Evolutionary conservation across 2,888 invertebrate species (phyloP).

Genomic region (Argyra leucocephala): DNA sequence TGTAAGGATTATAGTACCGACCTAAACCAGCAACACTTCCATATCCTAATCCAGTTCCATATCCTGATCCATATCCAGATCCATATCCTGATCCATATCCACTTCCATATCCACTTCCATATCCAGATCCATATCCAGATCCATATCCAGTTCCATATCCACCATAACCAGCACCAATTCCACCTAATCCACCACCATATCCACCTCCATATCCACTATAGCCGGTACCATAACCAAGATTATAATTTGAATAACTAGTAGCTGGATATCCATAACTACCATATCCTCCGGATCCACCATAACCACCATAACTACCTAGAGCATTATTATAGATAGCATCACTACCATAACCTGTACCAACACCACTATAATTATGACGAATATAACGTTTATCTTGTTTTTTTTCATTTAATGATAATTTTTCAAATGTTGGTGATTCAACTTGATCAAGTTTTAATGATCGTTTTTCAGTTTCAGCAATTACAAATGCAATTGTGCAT

Average conservation of each 20-base stretch:
- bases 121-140: neutral
- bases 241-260: neutral
- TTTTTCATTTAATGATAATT: conserved; percentile 1
- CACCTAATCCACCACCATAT: neutral
- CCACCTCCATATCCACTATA: neutral
- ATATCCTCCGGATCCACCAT: conserved; percentile 10
- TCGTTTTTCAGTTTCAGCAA: neutral
- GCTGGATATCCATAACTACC: conserved; percentile 11
- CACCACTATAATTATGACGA: conserved; percentile 13
- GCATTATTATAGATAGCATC: neutral
- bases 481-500: neutral
- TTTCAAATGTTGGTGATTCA: neutral
- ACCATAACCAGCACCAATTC: conserved; percentile 8
- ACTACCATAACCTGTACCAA: neutral
- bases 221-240: neutral
- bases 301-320: conserved; percentile 10
- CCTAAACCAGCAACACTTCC: conserved; percentile 9
- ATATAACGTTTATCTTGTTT: conserved; percentile 20
- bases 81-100: neutral
- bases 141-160: neutral
- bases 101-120: neutral
- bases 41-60: conserved; percentile 13
- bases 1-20: conserved; percentile 8
- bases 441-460: neutral
- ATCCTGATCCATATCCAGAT: conserved; percentile 8